Base-by-base conservation (phyloP, 2,888 invertebrate species). In the Phymatocera aterrima region DNA sequence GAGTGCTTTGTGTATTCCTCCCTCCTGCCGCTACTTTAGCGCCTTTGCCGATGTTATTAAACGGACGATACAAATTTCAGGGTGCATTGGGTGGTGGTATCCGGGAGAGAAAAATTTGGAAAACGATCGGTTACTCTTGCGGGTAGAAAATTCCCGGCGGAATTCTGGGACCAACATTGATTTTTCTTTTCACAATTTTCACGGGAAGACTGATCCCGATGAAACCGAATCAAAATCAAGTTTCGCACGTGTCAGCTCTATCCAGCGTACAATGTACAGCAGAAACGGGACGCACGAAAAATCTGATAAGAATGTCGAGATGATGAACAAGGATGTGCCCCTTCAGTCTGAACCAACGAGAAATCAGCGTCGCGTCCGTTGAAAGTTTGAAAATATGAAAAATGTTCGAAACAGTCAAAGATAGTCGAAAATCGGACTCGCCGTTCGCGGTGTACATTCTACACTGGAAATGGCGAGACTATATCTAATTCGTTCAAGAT, bases 1-100 rank as follows among this genome's bases (percentile, higher is more conserved):
- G 57, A 57, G 57, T 57, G 57, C 57, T 57, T 57, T 57, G 57
- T 57, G 57, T 28, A 28, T 57, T 21, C 8, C 51, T 21, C 15
- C 28, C 57, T n/a, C 57, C 57, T 40, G 40, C 8, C 4, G 8
- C 40, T 57, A 57, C 57, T 57, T 57, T 57, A 12, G 28, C 57
- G 57, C 57, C 28, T 24, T 57, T 57, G 57, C 28, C 28, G 24
- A 57, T 24, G 12, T 57, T 57, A 57, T 57, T 57, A 57, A 57
- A 57, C 1, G 28, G 57, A 57, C 57, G 57, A 57, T 57, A 57
- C 57, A 24, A 57, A 28, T 57, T 57, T 57, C 57, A 28, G 21
- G 28, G 28, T 4, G 28, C 57, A 57, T 1, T 28, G 51, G 6
- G 1, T 3, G 12, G 6, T 21, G 8, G 51, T 8, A 2, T 51